A percentile compares a stretch with the other conserved stretches of the same genome.
phyloP scores from a whole-genome alignment of 1,140 invertebrate genomes.

The Lucilia cuprina region DNA sequence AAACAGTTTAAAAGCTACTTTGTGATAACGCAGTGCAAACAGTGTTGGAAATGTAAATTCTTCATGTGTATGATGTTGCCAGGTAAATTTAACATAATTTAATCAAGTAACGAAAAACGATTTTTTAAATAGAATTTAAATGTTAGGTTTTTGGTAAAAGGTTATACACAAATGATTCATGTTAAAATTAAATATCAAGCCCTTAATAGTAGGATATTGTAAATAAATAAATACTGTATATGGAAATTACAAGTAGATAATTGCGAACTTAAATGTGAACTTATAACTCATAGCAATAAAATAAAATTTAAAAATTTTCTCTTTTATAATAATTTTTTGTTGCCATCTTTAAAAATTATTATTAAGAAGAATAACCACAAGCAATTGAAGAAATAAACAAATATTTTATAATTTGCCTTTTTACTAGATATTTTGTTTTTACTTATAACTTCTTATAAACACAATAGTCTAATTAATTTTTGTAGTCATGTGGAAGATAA shows the following conservation, averaged over 20 bases:
- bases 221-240: no score
- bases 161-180: no score
- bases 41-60: not conserved
- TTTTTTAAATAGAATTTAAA: no score
- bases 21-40: not conserved
- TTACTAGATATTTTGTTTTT: not conserved
- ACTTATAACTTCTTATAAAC: not conserved
- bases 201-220: no score
- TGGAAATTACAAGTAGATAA: no score
- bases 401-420: not conserved
- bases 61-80: not conserved
- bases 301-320: no score
- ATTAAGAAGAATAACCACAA: not conserved
- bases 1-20: not conserved
- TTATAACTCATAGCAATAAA: no score
- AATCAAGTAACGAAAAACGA: no score
- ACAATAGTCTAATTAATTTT: not conserved
- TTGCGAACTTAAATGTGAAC: no score
- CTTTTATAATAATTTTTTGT: not conserved
- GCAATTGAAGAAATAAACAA: not conserved
- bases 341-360: not conserved
- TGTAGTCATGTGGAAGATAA: not conserved
- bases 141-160: no score
- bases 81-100: not conserved
- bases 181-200: no score